Percentiles rank a stretch among this genome's conserved stretches.
Evolutionary conservation across 2,888 invertebrate genomes (phyloP).

Genomic region (Ochropleura plecta): DNA sequence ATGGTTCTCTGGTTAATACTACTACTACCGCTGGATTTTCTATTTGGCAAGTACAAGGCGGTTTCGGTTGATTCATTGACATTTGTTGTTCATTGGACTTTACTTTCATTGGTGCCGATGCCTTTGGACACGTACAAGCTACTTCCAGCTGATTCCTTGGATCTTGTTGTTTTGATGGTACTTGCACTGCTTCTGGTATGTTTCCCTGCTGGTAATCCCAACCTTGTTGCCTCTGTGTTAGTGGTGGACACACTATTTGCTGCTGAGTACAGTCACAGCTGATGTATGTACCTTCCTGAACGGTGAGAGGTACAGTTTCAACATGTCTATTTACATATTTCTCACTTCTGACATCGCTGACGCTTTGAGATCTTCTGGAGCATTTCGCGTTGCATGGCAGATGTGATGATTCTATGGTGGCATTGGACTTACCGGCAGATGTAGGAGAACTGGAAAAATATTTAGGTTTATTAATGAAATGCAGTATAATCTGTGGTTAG

Average conservation of each 20-base stretch:
- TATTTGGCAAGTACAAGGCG: not conserved
- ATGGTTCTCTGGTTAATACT: not conserved
- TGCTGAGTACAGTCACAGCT: not conserved
- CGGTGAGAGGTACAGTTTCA: constrained; percentile 37
- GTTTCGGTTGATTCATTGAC: not conserved
- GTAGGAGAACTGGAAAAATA: constrained; percentile 36
- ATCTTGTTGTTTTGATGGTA: not conserved
- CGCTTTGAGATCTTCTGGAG: constrained; percentile 67
- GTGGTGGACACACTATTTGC: not conserved
- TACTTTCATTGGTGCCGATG: no score
- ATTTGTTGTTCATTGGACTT: not conserved
- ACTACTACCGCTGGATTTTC: not conserved
- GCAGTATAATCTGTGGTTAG: not conserved
- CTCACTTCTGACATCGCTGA: constrained; percentile 61
- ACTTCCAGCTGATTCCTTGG: not conserved
- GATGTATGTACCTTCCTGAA: constrained; percentile 13
- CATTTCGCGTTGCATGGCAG: constrained; percentile 41
- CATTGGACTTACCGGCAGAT: constrained; percentile 54
- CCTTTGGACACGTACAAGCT: not conserved
- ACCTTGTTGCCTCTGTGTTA: not conserved
- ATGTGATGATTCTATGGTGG: constrained; percentile 52
- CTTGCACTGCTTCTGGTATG: not conserved
- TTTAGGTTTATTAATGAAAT: not conserved
- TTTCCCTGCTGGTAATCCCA: not conserved
- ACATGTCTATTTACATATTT: constrained; percentile 43